A percentile compares a stretch with the other conserved stretches of the same genome.
Conservation (phyloP, 1,140 invertebrate species). For the Zaprionus ornatus region DNA sequence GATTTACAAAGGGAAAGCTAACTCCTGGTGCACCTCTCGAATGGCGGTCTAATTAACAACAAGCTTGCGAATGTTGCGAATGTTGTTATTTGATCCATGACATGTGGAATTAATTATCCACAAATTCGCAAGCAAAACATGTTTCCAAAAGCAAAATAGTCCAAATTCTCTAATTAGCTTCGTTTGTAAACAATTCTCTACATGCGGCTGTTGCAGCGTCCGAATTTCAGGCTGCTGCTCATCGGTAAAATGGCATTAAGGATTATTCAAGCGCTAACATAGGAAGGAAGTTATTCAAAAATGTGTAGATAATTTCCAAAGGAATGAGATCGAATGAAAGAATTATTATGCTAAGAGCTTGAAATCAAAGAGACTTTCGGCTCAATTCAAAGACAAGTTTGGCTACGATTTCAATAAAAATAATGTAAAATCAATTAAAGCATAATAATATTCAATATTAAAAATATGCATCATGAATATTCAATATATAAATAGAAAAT, state of each 20-base stretch:
- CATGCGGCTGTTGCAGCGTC: background rate
- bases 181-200: conserved; percentile 16
- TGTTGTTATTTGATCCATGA: conserved; percentile 14
- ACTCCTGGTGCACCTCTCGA: background rate
- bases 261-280: background rate
- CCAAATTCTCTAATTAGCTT: conserved; percentile 32
- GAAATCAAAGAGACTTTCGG: background rate
- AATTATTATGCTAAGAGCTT: too few relatives aligned
- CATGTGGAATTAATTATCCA: conserved; percentile 3
- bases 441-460: background rate
- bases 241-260: background rate
- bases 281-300: too few relatives aligned
- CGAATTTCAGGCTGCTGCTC: background rate
- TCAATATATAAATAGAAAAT: too few relatives aligned
- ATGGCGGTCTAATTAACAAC: background rate
- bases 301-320: too few relatives aligned
- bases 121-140: background rate
- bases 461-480: too few relatives aligned
- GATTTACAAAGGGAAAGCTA: background rate
- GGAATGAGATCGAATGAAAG: too few relatives aligned
- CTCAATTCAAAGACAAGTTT: too few relatives aligned
- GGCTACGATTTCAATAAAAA: too few relatives aligned
- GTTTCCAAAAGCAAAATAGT: background rate
- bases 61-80: background rate
- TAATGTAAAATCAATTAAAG: too few relatives aligned